Conservation (phyloP, 1,140 invertebrate species). For the Orius insidiosus region DNA sequence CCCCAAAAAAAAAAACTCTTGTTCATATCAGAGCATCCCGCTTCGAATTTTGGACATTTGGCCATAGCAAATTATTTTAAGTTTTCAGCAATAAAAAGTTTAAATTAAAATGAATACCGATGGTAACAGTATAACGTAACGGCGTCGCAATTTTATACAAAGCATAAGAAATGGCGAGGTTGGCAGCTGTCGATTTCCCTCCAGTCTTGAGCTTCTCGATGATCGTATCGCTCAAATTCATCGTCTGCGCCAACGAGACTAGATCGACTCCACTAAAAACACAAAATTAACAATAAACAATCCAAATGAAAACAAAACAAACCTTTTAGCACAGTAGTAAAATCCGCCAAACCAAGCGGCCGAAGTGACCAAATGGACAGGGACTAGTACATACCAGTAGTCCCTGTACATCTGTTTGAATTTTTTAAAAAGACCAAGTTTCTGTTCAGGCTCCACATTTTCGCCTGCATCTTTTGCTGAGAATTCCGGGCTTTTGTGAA, state of each 20-base stretch:
- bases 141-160: slow-evolving; percentile 86
- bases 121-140: slow-evolving; percentile 70
- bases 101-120: too few relatives aligned
- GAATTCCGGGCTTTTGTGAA: too few relatives aligned
- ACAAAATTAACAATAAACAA: slow-evolving; percentile 19
- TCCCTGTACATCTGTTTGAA: too few relatives aligned
- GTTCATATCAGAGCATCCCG: too few relatives aligned
- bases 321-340: slow-evolving; percentile 77
- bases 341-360: slow-evolving; percentile 67
- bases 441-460: too few relatives aligned
- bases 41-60: too few relatives aligned
- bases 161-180: slow-evolving; percentile 75
- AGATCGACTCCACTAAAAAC: slow-evolving; percentile 80
- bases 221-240: slow-evolving; percentile 58
- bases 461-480: too few relatives aligned
- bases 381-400: slow-evolving; percentile 86
- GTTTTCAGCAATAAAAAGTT: too few relatives aligned
- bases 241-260: slow-evolving; percentile 48
- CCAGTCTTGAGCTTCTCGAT: slow-evolving; percentile 47
- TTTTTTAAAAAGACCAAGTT: too few relatives aligned
- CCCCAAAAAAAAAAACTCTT: too few relatives aligned
- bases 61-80: too few relatives aligned
- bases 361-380: slow-evolving; percentile 76
- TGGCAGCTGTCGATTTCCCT: slow-evolving; percentile 48
- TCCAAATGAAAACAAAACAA: slow-evolving; percentile 21